phyloP scores from a whole-genome alignment of 2,113 vertebrate genomes.

The Pan paniscus region DNA sequence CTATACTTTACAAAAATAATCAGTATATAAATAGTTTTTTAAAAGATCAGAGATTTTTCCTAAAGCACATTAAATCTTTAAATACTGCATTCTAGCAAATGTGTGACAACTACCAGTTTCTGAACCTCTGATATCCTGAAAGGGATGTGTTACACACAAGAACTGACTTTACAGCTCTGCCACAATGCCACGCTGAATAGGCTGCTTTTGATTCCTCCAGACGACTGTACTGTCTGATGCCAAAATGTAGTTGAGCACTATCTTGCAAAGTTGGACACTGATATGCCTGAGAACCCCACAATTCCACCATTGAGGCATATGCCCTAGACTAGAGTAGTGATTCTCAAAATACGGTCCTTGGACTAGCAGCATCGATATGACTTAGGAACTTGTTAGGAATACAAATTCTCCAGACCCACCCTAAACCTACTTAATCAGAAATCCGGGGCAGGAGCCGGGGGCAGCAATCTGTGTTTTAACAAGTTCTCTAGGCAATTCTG shows the following conservation, averaged over 20 bases:
- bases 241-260: neutral
- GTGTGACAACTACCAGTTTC: neutral
- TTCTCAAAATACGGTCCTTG: neutral
- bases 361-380: neutral
- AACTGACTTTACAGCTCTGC: neutral
- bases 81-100: neutral
- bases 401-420: neutral
- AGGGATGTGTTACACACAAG: neutral
- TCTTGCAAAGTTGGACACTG: neutral
- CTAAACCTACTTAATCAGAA: neutral
- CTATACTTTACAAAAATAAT: neutral
- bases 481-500: neutral
- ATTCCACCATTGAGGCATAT: neutral
- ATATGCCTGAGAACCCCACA: neutral
- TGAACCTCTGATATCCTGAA: neutral
- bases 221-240: neutral
- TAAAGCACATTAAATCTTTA: neutral
- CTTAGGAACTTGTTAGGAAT: neutral
- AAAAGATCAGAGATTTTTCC: neutral
- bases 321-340: neutral
- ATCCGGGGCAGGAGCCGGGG: neutral
- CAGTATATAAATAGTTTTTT: neutral
- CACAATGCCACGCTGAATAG: neutral
- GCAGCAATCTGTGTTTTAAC: neutral
- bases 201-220: neutral